Percentiles rank a stretch among this genome's conserved stretches.
phyloP scores from a whole-genome alignment of 2,888 invertebrate species.

The Microplitis manilae region DNA sequence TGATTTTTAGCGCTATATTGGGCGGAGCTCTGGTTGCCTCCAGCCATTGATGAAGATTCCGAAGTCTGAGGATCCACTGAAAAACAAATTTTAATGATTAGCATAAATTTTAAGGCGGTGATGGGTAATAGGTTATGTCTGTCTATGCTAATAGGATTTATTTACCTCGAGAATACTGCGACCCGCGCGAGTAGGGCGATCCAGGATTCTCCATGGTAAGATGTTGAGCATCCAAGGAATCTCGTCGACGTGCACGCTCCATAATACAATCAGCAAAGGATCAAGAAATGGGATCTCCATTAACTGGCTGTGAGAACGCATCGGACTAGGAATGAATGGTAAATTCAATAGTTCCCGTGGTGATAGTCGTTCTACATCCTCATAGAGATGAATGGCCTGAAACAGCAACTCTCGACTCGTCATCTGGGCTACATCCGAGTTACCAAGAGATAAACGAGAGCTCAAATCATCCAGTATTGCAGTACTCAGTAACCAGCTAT shows the following conservation, averaged over 20 bases:
- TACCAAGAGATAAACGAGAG: neutral
- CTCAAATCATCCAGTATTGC: neutral
- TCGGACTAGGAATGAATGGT: neutral
- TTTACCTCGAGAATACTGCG: neutral
- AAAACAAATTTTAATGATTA: neutral
- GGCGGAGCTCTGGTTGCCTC: neutral
- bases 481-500: neutral
- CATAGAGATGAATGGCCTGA: neutral
- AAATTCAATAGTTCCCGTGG: neutral
- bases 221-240: neutral
- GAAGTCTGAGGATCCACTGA: neutral
- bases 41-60: neutral
- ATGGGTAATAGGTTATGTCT: neutral
- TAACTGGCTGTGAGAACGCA: neutral
- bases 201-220: neutral
- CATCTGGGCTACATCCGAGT: neutral
- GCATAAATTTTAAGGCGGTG: neutral
- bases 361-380: neutral
- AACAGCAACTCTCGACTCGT: neutral
- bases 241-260: neutral
- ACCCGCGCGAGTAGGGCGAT: neutral
- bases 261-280: neutral
- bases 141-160: neutral
- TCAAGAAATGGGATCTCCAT: neutral
- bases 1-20: neutral